These are phyloP conservation scores for Leucozona laternaria DNA, from an alignment of 2,888 invertebrate genomes.

Conservation along the genomic window DNA sequence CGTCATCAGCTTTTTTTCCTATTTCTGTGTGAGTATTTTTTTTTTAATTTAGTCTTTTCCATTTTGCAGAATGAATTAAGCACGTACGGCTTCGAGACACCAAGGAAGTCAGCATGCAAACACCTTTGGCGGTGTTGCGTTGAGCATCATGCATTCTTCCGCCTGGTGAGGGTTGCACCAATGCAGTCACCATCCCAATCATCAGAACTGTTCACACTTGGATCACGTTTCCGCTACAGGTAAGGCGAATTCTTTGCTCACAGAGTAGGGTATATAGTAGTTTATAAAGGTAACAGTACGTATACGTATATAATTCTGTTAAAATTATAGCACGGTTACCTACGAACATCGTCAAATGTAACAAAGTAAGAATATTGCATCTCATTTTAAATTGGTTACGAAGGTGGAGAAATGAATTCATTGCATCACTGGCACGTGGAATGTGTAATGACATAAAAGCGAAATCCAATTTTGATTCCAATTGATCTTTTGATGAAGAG, in stretches of 20 bases:
- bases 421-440: slow-evolving; percentile 25
- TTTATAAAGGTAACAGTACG: background rate
- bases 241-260: slow-evolving; percentile 81
- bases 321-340: background rate
- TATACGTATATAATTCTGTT: background rate
- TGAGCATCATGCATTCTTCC: slow-evolving; percentile 97
- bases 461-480: slow-evolving; percentile 58
- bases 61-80: slow-evolving; percentile 92
- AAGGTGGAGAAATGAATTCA: slow-evolving; percentile 37
- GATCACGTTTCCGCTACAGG: slow-evolving; percentile 92
- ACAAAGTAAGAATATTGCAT: slow-evolving; percentile 29
- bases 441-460: slow-evolving; percentile 32
- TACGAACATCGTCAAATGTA: background rate
- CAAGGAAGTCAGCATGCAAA: slow-evolving; percentile 95
- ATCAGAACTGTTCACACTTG: slow-evolving; percentile 90
- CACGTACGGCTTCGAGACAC: slow-evolving; percentile 98
- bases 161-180: slow-evolving; percentile 92
- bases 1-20: slow-evolving; percentile 1
- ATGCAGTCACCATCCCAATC: slow-evolving; percentile 84
- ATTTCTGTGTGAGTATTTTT: slow-evolving; percentile 43
- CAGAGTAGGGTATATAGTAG: background rate
- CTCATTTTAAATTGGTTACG: slow-evolving; percentile 35
- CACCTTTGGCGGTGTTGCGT: slow-evolving; percentile 98
- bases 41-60: slow-evolving; percentile 56
- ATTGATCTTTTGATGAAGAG: background rate